Conservation (phyloP, 2,113 vertebrate genomes). For the Aix galericulata region DNA sequence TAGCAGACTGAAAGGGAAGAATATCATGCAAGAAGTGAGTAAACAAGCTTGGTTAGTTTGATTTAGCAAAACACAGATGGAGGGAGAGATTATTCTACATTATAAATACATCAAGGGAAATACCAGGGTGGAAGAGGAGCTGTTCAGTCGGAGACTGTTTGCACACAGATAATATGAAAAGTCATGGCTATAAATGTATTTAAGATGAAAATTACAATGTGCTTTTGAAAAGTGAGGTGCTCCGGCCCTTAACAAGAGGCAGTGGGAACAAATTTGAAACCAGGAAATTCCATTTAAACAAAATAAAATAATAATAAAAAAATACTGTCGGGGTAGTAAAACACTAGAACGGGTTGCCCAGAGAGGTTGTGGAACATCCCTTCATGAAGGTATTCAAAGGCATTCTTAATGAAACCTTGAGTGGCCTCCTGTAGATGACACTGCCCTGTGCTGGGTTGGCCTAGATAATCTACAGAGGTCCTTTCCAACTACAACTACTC, state of each 20-base stretch:
- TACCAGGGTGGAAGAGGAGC: not conserved
- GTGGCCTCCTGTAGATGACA: not conserved
- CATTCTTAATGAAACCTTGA: not conserved
- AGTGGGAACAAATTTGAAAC: not conserved
- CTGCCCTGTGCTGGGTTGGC: not conserved
- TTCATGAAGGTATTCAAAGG: not conserved
- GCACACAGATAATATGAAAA: not conserved
- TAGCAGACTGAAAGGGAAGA: not conserved
- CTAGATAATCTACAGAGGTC: not conserved
- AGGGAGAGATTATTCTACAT: not conserved
- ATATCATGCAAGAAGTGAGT: not conserved
- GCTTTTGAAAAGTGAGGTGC: not conserved
- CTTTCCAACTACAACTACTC: not conserved
- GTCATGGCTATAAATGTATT: not conserved
- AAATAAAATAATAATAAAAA: not conserved
- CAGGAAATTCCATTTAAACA: not conserved
- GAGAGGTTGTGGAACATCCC: not conserved
- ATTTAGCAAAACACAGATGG: not conserved
- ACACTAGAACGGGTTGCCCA: not conserved
- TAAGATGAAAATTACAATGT: not conserved
- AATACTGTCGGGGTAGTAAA: rapidly evolving
- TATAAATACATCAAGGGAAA: not conserved
- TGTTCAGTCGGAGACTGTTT: not conserved
- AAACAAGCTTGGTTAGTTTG: not conserved
- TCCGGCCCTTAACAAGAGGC: not conserved